Conservation (phyloP, 2,888 invertebrate species). For the Athalia circularis region DNA sequence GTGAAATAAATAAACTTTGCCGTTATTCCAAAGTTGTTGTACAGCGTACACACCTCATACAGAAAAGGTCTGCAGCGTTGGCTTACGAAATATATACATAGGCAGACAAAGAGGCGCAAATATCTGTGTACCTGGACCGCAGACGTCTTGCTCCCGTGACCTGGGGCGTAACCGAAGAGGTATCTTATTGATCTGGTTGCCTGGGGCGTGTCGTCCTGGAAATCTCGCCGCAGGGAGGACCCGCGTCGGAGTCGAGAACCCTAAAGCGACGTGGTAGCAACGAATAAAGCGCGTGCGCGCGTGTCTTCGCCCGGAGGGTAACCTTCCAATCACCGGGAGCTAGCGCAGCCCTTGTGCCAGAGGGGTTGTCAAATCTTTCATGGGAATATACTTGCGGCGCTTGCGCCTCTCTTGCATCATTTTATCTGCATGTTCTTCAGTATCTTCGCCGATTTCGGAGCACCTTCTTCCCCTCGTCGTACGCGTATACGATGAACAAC, state of each 20-base stretch:
- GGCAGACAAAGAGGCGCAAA: neutral
- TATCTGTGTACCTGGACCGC: constrained; percentile 15
- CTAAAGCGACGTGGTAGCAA: constrained; percentile 66
- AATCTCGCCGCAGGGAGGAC: constrained; percentile 74
- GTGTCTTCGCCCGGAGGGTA: constrained; percentile 68
- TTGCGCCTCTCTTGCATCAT: constrained; percentile 27
- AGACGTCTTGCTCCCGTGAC: constrained; percentile 53
- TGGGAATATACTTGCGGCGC: constrained; percentile 48
- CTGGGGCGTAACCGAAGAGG: constrained; percentile 70
- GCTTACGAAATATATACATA: constrained; percentile 3
- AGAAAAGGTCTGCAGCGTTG: neutral
- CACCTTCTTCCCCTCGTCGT: neutral
- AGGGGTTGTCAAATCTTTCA: constrained; percentile 61
- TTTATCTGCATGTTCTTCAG: constrained; percentile 6
- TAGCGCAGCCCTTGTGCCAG: constrained; percentile 65
- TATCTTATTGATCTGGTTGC: constrained; percentile 75
- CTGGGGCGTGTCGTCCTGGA: constrained; percentile 74
- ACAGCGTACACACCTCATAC: neutral
- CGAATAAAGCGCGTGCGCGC: constrained; percentile 40
- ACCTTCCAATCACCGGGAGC: constrained; percentile 74
- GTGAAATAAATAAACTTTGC: no score
- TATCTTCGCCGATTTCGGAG: constrained; percentile 9
- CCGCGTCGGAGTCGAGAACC: constrained; percentile 66
- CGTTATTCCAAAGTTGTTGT: no score
- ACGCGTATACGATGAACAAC: neutral